Evolutionary conservation across 1,140 invertebrate genomes (phyloP).

Genomic region (Drosophila sproati): DNA sequence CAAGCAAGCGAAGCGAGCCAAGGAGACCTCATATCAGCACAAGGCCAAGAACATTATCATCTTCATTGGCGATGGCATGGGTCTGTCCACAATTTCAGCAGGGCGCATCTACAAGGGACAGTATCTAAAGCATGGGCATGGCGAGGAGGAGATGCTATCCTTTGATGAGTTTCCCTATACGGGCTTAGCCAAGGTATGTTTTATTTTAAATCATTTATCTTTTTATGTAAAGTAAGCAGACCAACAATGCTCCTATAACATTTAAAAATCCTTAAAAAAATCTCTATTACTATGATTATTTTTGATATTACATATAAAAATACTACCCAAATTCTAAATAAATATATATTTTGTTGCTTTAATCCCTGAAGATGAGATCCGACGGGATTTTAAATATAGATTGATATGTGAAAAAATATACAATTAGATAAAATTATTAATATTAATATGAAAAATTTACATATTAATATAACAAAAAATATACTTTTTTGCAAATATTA

Average conservation of each 20-base stretch:
- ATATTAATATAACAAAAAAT: no score
- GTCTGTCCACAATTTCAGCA: slow-evolving; percentile 89
- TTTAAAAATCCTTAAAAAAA: background rate
- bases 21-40: slow-evolving; percentile 64
- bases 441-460: no score
- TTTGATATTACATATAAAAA: no score
- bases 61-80: slow-evolving; percentile 93
- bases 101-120: slow-evolving; percentile 89
- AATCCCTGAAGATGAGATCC: no score
- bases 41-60: slow-evolving; percentile 91
- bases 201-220: background rate
- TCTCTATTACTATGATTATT: no score
- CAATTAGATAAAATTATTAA: no score
- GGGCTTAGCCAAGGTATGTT: slow-evolving; percentile 87
- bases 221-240: no score
- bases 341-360: no score
- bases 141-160: slow-evolving; percentile 87
- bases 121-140: slow-evolving; percentile 84
- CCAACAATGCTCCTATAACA: background rate
- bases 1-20: slow-evolving; percentile 42
- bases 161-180: slow-evolving; percentile 90
- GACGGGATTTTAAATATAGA: no score
- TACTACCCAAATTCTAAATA: no score
- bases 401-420: no score
- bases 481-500: no score